Percentiles rank a stretch among this genome's conserved stretches.
phyloP scores from a whole-genome alignment of 2,797 vertebrate genomes.

The Clamator glandarius region DNA sequence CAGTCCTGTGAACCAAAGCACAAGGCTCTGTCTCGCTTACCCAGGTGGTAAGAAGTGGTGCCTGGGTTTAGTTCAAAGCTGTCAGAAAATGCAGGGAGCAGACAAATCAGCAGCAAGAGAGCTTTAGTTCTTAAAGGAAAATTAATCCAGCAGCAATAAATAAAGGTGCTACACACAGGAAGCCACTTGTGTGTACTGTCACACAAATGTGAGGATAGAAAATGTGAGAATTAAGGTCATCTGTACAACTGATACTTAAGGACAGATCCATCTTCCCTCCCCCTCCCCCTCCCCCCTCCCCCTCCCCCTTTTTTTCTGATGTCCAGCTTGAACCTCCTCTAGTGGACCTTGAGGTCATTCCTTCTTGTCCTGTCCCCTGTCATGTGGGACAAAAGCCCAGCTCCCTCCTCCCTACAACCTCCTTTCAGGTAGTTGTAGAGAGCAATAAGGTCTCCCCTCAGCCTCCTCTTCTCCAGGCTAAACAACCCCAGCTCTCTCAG shows the following conservation, averaged over 20 bases:
- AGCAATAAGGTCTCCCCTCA: no score
- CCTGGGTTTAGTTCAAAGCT: background rate
- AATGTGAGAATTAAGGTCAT: background rate
- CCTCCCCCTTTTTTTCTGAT: no score
- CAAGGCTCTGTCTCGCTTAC: background rate
- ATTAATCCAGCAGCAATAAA: background rate
- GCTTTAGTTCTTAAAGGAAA: slow-evolving; percentile 16
- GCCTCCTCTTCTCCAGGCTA: no score
- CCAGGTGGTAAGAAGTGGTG: background rate
- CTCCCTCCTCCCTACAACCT: no score
- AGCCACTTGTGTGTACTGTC: background rate
- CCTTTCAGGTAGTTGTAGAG: no score
- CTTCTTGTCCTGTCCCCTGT: no score
- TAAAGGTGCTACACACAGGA: background rate
- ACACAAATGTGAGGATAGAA: background rate
- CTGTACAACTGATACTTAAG: background rate
- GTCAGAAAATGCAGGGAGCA: slow-evolving; percentile 1
- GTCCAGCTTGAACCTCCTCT: no score
- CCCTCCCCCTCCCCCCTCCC: no score
- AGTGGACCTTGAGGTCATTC: no score
- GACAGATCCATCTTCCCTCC: background rate
- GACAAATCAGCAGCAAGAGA: background rate
- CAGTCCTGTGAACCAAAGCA: background rate
- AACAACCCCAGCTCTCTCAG: no score
- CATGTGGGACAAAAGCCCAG: no score